Evolutionary conservation across 2,797 vertebrate genomes (phyloP).

Genomic region (Pipistrellus pipistrellus): DNA sequence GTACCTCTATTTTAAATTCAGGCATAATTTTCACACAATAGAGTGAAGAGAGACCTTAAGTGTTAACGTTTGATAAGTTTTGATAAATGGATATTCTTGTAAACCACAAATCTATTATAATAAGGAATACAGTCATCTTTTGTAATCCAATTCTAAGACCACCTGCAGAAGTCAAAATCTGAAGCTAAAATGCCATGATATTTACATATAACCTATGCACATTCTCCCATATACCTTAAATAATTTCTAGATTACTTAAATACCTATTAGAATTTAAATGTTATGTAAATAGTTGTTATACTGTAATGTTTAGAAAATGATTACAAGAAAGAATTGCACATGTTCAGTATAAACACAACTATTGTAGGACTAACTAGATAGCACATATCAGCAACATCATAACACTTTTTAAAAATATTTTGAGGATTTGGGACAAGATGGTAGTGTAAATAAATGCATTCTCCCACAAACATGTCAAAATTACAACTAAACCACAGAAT

Average conservation of each 20-base stretch:
- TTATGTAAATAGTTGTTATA: neutral
- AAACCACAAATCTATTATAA: neutral
- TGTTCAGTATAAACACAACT: neutral
- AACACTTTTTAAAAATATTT: neutral
- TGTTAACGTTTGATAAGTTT: neutral
- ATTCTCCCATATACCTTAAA: neutral
- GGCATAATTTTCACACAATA: neutral
- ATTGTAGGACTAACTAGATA: neutral
- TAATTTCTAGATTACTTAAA: neutral
- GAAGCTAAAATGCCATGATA: neutral
- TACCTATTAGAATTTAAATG: neutral
- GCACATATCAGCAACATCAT: neutral
- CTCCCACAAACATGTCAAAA: neutral
- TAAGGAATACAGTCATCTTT: neutral
- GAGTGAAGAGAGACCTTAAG: neutral
- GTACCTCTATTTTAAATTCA: slow-evolving; percentile 8
- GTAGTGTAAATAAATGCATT: neutral
- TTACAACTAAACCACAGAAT: neutral
- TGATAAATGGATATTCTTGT: neutral
- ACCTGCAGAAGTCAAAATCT: neutral
- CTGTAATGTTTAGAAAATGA: neutral
- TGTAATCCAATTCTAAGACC: neutral
- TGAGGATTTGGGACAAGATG: neutral
- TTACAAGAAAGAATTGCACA: neutral
- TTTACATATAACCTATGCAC: neutral